phyloP scores from a whole-genome alignment of 2,888 invertebrate species.

The Stenodema calcarata region DNA sequence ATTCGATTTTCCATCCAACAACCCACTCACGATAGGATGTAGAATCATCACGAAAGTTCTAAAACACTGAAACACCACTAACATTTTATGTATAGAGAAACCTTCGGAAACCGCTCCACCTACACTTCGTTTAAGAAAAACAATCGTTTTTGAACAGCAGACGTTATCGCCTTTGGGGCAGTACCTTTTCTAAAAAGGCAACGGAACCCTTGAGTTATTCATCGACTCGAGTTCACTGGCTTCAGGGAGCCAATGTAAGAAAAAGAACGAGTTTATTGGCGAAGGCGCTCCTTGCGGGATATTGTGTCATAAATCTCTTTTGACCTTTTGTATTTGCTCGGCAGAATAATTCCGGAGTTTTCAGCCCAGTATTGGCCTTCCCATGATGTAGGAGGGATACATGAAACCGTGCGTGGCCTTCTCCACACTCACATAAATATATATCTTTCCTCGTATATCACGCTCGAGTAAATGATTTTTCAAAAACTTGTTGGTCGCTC shows the following conservation, averaged over 20 bases:
- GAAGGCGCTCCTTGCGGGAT: not conserved
- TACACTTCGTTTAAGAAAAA: not conserved
- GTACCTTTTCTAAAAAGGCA: not conserved
- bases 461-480: too few relatives aligned
- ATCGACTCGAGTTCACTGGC: not conserved
- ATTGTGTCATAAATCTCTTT: not conserved
- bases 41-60: not conserved
- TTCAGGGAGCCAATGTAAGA: not conserved
- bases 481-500: too few relatives aligned
- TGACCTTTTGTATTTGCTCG: not conserved
- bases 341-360: not conserved
- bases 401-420: not conserved
- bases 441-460: not conserved
- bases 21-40: not conserved
- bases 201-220: not conserved
- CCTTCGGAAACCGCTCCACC: not conserved
- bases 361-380: not conserved
- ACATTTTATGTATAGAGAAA: not conserved
- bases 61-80: not conserved
- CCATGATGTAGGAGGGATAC: not conserved
- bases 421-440: not conserved
- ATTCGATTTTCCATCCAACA: not conserved
- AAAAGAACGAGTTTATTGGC: not conserved
- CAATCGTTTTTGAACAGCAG: not conserved
- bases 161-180: not conserved